A percentile compares a stretch with the other conserved stretches of the same genome.
Conservation (phyloP, 2,888 invertebrate genomes). For the Drosophila merina region DNA sequence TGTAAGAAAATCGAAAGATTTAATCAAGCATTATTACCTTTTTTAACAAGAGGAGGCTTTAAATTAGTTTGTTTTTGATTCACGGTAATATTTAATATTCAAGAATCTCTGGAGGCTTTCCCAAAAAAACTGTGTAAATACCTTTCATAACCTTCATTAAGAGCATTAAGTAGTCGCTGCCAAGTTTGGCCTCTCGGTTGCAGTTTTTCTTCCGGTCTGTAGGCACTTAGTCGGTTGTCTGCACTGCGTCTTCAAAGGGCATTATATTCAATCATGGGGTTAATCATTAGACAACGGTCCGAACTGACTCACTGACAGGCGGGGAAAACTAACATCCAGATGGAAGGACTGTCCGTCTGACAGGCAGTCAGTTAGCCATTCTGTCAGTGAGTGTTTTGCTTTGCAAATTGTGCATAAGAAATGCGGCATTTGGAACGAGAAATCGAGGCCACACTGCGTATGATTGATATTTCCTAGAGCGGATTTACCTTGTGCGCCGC, state of each 20-base stretch:
- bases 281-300: slow-evolving; percentile 54
- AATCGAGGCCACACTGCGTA: slow-evolving; percentile 32
- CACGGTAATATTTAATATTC: neutral
- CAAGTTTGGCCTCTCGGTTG: neutral
- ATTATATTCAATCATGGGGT: slow-evolving; percentile 57
- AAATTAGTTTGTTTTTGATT: neutral
- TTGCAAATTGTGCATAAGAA: slow-evolving; percentile 35
- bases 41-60: neutral
- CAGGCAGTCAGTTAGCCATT: slow-evolving; percentile 27
- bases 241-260: slow-evolving; percentile 41
- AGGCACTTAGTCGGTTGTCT: slow-evolving; percentile 41
- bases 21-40: neutral
- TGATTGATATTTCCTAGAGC: slow-evolving; percentile 39
- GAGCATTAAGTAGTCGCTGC: slow-evolving; percentile 6
- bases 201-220: slow-evolving; percentile 29
- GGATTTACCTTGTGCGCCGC: neutral
- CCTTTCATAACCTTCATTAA: neutral
- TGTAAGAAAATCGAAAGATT: neutral
- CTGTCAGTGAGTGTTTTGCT: slow-evolving; percentile 20
- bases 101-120: neutral
- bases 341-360: slow-evolving; percentile 1
- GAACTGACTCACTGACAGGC: slow-evolving; percentile 27
- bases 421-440: slow-evolving; percentile 4
- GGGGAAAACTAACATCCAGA: slow-evolving; percentile 6
- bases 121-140: neutral